Evolutionary conservation across 2,113 vertebrate genomes (phyloP).

Genomic region (Chionodraco myersi): DNA sequence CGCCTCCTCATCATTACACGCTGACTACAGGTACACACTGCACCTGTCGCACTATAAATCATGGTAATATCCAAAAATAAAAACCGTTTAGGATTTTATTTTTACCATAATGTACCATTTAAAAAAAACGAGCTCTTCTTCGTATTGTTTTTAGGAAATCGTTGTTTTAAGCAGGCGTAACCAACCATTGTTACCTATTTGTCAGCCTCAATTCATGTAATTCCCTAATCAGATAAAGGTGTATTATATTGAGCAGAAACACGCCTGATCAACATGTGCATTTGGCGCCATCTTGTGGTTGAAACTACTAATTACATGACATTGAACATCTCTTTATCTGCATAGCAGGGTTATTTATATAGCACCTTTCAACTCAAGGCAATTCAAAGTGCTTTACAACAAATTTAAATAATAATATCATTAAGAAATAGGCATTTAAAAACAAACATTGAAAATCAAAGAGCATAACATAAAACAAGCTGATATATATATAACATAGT

Average conservation of each 20-base stretch:
- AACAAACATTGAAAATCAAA: too few relatives aligned
- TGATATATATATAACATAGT: too few relatives aligned
- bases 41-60: conserved; percentile 15
- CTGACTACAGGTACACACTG: conserved; percentile 15
- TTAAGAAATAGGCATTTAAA: too few relatives aligned
- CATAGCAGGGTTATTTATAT: too few relatives aligned
- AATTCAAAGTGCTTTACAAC: too few relatives aligned
- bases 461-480: too few relatives aligned
- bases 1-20: not conserved
- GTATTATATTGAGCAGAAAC: not conserved
- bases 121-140: not conserved
- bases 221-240: not conserved
- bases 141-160: not conserved
- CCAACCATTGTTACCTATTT: fast-evolving
- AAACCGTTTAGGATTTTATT: not conserved
- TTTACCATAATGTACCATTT: too few relatives aligned
- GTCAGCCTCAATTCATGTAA: not conserved
- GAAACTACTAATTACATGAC: not conserved
- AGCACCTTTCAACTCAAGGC: too few relatives aligned
- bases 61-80: not conserved
- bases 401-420: too few relatives aligned
- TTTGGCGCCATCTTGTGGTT: conserved; percentile 41
- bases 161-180: not conserved
- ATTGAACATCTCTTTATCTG: not conserved
- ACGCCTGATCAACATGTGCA: not conserved